A percentile compares a stretch with the other conserved stretches of the same genome.
These are phyloP conservation scores for Cactoblastis cactorum DNA, from an alignment of 2,888 invertebrate species.

Conservation along the genomic window DNA sequence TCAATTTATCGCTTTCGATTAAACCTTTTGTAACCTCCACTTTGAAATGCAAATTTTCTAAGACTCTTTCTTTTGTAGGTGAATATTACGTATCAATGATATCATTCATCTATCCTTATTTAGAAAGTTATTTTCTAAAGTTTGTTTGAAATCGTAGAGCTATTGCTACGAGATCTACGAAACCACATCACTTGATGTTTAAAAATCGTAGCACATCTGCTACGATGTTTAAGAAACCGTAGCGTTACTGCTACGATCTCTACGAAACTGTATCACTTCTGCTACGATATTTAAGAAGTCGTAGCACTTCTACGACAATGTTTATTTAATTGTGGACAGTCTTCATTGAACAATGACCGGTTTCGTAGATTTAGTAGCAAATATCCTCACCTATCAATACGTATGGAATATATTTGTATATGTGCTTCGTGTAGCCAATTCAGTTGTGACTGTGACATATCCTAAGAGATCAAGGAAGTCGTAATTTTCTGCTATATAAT, in stretches of 20 bases:
- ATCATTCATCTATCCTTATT: no score
- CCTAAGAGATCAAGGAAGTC: no score
- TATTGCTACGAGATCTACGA: not conserved
- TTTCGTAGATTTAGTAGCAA: no score
- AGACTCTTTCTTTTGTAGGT: not conserved
- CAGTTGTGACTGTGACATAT: no score
- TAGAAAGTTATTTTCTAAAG: no score
- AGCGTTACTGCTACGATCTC: not conserved
- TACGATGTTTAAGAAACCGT: not conserved
- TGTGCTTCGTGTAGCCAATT: no score
- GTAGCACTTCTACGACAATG: not conserved
- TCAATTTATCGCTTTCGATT: not conserved
- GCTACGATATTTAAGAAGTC: not conserved
- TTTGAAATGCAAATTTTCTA: not conserved
- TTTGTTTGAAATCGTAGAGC: not conserved
- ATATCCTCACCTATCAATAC: no score
- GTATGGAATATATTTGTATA: no score
- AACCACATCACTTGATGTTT: not conserved
- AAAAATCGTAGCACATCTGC: not conserved
- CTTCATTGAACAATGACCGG: no score
- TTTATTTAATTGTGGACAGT: no score
- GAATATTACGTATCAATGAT: no score
- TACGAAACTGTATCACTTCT: not conserved
- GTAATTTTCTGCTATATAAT: no score
- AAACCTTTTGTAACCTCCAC: not conserved